Evolutionary conservation across 2,888 invertebrate species (phyloP), one percentile per base, ranked within the genome.

Genomic region (Perizoma affinitatum): DNA sequence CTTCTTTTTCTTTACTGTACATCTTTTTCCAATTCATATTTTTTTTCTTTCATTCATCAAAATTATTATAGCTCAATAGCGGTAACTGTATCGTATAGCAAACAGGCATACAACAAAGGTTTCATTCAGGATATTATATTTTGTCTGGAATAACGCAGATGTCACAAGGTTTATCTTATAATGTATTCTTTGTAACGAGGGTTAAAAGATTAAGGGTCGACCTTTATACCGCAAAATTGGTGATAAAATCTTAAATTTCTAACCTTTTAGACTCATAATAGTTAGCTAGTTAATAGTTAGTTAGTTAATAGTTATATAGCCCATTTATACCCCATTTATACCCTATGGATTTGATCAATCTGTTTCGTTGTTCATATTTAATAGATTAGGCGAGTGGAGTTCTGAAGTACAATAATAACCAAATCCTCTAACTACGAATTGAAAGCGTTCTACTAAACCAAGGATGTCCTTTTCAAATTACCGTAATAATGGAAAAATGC

Each of bases 381-480:
- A 22, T 22, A 22, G 22, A 22, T 22, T 22, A 22, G 22, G 22
- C 22, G 22, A 22, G 22, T 22, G 22, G 3, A 22, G 22, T 22
- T 22, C 22, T 22, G 22, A 22, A 22, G 22, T 22, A 22, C 22
- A 22, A 22, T 22, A 2, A 22, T 22, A 22, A 22, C 22, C 22
- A 22, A 22, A 22, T 22, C 22, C 38, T 7, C 38, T 38, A 38
- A 38, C 5, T 38, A 6, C 38, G 5, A 6, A 7, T 1, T 38
- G 1, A 38, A 38, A 38, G 38, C 5, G 7, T 5, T 7, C 38
- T 38, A 38, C 6, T 38, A 38, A 38, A 38, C 1, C 22, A 66
- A 86, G 84, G 81, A 84, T 75, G 73, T 83, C 80, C 80, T 67
- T 73, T 67, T 73, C 67, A 67, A 82, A 84, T 81, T 80, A 77